Conservation (phyloP, 2,888 invertebrate genomes). For the Ophion costatus region DNA sequence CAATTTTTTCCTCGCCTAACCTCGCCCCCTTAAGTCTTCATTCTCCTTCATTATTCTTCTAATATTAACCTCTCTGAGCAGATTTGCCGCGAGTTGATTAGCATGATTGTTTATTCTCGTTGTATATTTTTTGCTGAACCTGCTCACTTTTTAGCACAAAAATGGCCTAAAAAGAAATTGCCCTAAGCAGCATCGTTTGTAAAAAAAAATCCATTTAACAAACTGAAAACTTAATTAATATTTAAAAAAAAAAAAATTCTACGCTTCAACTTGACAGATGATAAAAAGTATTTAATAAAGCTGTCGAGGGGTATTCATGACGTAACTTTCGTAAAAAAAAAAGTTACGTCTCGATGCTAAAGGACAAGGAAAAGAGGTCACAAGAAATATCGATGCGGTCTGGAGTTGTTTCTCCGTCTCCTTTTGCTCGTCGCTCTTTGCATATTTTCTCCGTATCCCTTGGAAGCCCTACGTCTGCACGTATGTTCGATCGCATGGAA, state of each 20-base stretch:
- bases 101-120: too few species aligned
- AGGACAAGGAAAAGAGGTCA: slow-evolving; percentile 59
- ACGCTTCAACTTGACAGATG: neutral
- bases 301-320: too few species aligned
- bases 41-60: too few species aligned
- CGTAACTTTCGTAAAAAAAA: neutral
- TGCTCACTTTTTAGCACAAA: too few species aligned
- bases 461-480: slow-evolving; percentile 34
- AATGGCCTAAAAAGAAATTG: too few species aligned
- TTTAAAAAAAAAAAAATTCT: neutral
- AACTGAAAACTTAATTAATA: neutral
- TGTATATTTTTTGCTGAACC: too few species aligned
- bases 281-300: too few species aligned
- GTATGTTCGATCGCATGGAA: slow-evolving; percentile 55
- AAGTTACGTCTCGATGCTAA: neutral
- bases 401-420: slow-evolving; percentile 38
- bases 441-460: slow-evolving; percentile 35
- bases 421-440: slow-evolving; percentile 11
- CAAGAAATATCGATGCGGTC: slow-evolving; percentile 62
- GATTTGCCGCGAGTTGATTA: too few species aligned
- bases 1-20: too few species aligned
- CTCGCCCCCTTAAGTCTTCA: too few species aligned
- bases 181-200: neutral
- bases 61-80: too few species aligned
- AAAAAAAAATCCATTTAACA: neutral